Percentiles rank a stretch among this genome's conserved stretches.
Conservation (phyloP, 2,888 invertebrate genomes). For the Entomobrya proxima region DNA sequence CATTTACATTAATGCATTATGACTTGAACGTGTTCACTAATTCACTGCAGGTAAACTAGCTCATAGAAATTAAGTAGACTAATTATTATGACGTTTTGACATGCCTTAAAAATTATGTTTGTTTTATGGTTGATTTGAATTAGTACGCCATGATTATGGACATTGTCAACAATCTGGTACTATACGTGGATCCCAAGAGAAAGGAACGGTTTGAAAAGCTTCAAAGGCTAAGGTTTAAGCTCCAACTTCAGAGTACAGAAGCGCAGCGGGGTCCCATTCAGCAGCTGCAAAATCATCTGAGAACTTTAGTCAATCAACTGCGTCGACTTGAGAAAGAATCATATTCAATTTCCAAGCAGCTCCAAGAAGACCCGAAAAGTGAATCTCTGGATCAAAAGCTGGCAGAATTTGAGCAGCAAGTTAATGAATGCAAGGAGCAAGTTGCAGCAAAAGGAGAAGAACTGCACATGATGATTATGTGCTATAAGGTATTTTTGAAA, state of each 20-base stretch:
- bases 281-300: conserved; percentile 88
- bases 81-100: background rate
- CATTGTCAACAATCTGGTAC: conserved; percentile 96
- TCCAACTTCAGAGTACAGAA: conserved; percentile 92
- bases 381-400: conserved; percentile 82
- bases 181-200: conserved; percentile 97
- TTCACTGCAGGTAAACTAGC: conserved; percentile 84
- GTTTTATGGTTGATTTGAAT: conserved; percentile 73
- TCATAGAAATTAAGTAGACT: background rate
- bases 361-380: conserved; percentile 82
- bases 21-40: conserved; percentile 99
- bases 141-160: conserved; percentile 98
- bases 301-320: conserved; percentile 85
- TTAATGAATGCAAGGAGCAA: conserved; percentile 92
- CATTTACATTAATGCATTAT: conserved; percentile 98
- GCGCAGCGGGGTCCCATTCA: conserved; percentile 95
- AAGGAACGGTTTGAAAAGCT: conserved; percentile 92
- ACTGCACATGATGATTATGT: conserved; percentile 95
- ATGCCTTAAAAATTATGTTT: background rate
- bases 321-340: conserved; percentile 92
- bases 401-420: conserved; percentile 85
- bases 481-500: conserved; percentile 82
- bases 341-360: conserved; percentile 88
- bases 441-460: conserved; percentile 93
- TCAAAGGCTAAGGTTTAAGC: conserved; percentile 94